A percentile compares a stretch with the other conserved stretches of the same genome.
These are phyloP conservation scores for Phocoena sinus DNA, from an alignment of 2,113 vertebrate species.

Conservation along the genomic window DNA sequence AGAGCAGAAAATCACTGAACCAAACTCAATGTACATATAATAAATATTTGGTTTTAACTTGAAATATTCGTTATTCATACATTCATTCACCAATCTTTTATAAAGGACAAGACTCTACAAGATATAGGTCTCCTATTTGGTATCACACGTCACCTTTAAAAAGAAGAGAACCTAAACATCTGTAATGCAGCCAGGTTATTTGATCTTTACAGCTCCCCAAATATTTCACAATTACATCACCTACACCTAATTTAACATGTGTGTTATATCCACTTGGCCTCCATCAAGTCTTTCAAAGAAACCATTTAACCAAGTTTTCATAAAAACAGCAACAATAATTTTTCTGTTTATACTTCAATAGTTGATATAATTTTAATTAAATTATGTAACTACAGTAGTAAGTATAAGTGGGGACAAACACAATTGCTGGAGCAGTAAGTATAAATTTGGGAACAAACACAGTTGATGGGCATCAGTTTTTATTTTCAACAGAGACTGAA, in stretches of 20 bases:
- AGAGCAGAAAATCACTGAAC: not conserved
- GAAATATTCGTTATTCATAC: not conserved
- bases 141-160: not conserved
- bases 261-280: not conserved
- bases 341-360: not conserved
- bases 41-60: not conserved
- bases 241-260: not conserved
- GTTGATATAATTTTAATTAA: not conserved
- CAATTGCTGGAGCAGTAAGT: not conserved
- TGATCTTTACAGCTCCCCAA: not conserved
- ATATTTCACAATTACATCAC: not conserved
- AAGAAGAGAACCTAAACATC: not conserved
- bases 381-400: not conserved
- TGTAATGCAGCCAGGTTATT: not conserved
- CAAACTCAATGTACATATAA: not conserved
- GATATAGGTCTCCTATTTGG: not conserved
- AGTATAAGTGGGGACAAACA: not conserved
- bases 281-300: not conserved
- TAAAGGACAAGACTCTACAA: not conserved
- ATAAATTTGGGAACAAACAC: not conserved
- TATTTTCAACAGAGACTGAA: not conserved
- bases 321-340: not conserved
- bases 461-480: not conserved
- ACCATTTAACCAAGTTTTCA: not conserved
- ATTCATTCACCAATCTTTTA: not conserved